These are phyloP conservation scores for Brotula barbata DNA, from an alignment of 2,797 vertebrate genomes.

Conservation along the genomic window DNA sequence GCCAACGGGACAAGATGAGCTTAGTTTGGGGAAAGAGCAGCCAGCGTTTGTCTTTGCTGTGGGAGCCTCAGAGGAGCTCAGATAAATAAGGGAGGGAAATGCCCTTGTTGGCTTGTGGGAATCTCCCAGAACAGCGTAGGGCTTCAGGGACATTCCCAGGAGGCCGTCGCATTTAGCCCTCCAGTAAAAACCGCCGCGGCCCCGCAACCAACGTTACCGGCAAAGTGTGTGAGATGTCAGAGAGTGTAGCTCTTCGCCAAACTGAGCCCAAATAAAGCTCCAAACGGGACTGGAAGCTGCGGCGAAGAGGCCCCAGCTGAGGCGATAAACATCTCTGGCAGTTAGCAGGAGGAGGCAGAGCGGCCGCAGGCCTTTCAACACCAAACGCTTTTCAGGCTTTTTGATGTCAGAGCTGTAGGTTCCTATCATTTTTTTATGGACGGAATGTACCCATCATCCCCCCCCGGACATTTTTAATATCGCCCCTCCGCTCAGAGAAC, in stretches of 20 bases:
- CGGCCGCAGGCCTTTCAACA: conserved; percentile 53
- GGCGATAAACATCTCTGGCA: conserved; percentile 57
- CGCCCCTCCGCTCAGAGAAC: conserved; percentile 17
- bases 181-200: conserved; percentile 49
- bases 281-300: neutral
- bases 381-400: conserved; percentile 59
- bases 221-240: conserved; percentile 3
- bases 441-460: conserved; percentile 45
- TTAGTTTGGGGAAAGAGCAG: conserved; percentile 28
- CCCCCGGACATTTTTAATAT: conserved; percentile 24
- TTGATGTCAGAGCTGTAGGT: conserved; percentile 54
- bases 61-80: conserved; percentile 30
- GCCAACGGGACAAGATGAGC: conserved; percentile 9
- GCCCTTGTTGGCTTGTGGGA: conserved; percentile 69
- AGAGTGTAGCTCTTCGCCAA: conserved; percentile 4
- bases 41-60: conserved; percentile 26
- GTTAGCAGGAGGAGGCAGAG: conserved; percentile 41
- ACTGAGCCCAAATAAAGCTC: conserved; percentile 20
- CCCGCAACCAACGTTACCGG: conserved; percentile 25
- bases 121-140: conserved; percentile 67
- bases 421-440: conserved; percentile 52
- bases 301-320: conserved; percentile 26
- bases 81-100: conserved; percentile 66
- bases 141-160: conserved; percentile 76
- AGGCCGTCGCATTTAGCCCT: conserved; percentile 61